Conservation (phyloP, 1,140 invertebrate species). For the Bactericera cockerelli region DNA sequence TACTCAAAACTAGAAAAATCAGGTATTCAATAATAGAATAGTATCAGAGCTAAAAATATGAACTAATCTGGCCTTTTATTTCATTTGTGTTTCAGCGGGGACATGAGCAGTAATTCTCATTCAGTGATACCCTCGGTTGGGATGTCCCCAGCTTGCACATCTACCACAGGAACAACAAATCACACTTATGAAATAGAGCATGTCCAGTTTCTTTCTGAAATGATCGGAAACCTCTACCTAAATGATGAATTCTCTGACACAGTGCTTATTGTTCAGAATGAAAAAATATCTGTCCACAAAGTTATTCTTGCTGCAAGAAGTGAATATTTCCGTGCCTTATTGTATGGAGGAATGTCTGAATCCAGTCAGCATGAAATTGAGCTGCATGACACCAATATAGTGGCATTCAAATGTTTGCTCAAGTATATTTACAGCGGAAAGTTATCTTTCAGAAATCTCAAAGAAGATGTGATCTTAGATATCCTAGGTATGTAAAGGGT, state of each 20-base stretch:
- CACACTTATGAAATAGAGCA: slow-evolving; percentile 22
- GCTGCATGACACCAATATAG: slow-evolving; percentile 65
- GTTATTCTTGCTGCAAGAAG: slow-evolving; percentile 84
- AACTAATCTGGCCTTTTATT: too few species aligned
- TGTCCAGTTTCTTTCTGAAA: slow-evolving; percentile 42
- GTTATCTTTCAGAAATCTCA: slow-evolving; percentile 65
- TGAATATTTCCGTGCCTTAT: slow-evolving; percentile 65
- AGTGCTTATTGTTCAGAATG: slow-evolving; percentile 68
- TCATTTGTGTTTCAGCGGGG: not conserved
- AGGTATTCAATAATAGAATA: too few species aligned
- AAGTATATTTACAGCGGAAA: slow-evolving; percentile 92
- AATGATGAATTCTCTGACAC: slow-evolving; percentile 85
- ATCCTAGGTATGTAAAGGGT: slow-evolving; percentile 49
- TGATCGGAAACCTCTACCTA: slow-evolving; percentile 66
- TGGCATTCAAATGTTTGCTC: slow-evolving; percentile 76
- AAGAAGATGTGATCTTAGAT: slow-evolving; percentile 74
- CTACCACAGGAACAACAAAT: not conserved
- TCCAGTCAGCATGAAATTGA: slow-evolving; percentile 68
- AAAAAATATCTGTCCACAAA: slow-evolving; percentile 71
- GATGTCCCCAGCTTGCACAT: not conserved
- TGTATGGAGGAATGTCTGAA: slow-evolving; percentile 85
- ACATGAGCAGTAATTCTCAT: slow-evolving; percentile 2
- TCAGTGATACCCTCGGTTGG: not conserved
- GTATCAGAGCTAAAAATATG: too few species aligned
- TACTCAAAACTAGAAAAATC: too few species aligned